These are phyloP conservation scores for Euphonia xanthogaster DNA, from an alignment of 2,797 vertebrate genomes.

Conservation along the genomic window DNA sequence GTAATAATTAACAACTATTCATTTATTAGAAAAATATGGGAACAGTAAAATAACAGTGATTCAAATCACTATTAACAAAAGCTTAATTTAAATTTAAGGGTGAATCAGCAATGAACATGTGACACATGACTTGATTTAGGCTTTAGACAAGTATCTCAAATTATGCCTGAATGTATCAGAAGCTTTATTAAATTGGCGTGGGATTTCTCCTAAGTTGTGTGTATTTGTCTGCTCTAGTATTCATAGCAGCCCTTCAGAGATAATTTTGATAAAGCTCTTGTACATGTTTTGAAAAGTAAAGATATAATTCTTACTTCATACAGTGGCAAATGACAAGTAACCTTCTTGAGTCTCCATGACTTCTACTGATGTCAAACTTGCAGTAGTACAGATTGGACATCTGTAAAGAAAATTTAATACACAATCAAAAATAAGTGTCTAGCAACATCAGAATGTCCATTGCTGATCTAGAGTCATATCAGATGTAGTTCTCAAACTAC, in stretches of 20 bases:
- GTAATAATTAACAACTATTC: neutral
- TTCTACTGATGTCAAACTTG: neutral
- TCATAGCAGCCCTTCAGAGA: neutral
- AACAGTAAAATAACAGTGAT: neutral
- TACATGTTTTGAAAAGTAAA: neutral
- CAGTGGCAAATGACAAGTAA: neutral
- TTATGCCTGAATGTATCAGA: neutral
- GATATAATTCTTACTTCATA: neutral
- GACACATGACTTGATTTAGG: neutral
- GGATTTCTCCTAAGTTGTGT: neutral
- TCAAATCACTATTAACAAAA: neutral
- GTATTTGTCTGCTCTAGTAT: neutral
- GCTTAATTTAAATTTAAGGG: neutral
- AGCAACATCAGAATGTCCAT: neutral
- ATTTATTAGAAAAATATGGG: neutral
- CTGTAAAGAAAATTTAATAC: neutral
- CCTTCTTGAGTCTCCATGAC: neutral
- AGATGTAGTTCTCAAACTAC: neutral
- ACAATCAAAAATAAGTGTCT: neutral
- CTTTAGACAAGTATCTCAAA: neutral
- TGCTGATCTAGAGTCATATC: neutral
- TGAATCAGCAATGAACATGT: neutral
- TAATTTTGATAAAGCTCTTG: neutral
- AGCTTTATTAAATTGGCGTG: neutral
- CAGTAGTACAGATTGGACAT: neutral